These are phyloP conservation scores for Eupithecia pulchellata DNA, from an alignment of 2,888 invertebrate genomes.

Conservation along the genomic window DNA sequence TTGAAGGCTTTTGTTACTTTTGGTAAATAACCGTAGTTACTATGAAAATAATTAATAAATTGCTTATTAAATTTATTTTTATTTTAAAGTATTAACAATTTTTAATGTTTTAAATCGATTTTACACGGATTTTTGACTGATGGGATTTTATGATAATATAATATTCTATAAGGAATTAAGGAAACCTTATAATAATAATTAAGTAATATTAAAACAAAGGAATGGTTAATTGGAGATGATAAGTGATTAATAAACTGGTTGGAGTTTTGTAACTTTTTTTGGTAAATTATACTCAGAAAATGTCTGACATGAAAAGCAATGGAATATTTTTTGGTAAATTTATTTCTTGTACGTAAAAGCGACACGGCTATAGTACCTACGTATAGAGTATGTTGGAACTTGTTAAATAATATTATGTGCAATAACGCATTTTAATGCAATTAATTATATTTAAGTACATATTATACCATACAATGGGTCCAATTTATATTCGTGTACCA, in stretches of 20 bases:
- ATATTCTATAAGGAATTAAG: not conserved
- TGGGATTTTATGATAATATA: not conserved
- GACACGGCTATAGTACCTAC: not conserved
- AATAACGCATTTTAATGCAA: not conserved
- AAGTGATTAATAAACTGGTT: not conserved
- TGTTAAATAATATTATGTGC: not conserved
- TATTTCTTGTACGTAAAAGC: not conserved
- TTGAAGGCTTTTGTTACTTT: not conserved
- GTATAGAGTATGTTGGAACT: not conserved
- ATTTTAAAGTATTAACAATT: not conserved
- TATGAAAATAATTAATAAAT: not conserved
- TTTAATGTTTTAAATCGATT: not conserved
- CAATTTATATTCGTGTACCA: slow-evolving; percentile 1
- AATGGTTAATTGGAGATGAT: not conserved
- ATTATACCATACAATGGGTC: not conserved
- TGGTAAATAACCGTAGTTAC: not conserved
- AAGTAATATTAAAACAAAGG: not conserved
- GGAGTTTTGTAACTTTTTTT: not conserved
- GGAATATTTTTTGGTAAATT: not conserved
- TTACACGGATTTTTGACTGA: not conserved
- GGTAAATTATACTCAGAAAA: not conserved
- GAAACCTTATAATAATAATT: not conserved
- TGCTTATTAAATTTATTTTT: not conserved
- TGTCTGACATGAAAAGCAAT: not conserved
- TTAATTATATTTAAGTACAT: not conserved